A percentile compares a stretch with the other conserved stretches of the same genome.
These are phyloP conservation scores for Tiphia femorata DNA, from an alignment of 2,888 invertebrate species.

Conservation along the genomic window DNA sequence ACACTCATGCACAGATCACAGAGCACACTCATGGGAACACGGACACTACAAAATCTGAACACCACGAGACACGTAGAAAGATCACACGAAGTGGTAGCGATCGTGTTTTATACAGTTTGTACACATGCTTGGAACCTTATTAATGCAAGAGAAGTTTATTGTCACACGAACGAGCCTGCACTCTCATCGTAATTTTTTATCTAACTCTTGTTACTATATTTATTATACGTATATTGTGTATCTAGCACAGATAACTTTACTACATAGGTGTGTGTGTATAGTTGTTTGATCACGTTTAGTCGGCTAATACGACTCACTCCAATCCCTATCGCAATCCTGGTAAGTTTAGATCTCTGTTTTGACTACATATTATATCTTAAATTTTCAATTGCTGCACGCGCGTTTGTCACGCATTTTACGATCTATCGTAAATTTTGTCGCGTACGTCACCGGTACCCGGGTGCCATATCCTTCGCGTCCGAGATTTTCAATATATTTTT, in stretches of 20 bases:
- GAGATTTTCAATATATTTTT: no score
- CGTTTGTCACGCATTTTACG: no score
- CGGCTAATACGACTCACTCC: conserved; percentile 58
- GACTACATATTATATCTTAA: no score
- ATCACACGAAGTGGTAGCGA: no score
- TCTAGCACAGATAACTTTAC: conserved; percentile 29
- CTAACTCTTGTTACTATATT: conserved; percentile 30
- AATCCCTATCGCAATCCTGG: conserved; percentile 60
- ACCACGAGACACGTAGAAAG: neutral
- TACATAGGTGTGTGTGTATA: conserved; percentile 36
- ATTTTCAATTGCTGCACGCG: no score
- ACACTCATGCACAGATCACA: neutral
- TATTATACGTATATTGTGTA: conserved; percentile 16
- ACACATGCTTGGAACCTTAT: no score
- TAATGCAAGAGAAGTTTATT: conserved; percentile 31
- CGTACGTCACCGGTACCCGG: no score
- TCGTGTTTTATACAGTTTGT: no score
- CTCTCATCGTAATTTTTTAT: conserved; percentile 44
- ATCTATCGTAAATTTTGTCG: no score
- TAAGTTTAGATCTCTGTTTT: conserved; percentile 58
- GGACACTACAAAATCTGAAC: no score
- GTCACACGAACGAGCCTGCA: conserved; percentile 52
- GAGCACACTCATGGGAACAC: neutral
- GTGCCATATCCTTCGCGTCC: no score
- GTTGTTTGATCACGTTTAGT: conserved; percentile 51